Conservation (phyloP, 2,888 invertebrate genomes). For the Luperina testacea region DNA sequence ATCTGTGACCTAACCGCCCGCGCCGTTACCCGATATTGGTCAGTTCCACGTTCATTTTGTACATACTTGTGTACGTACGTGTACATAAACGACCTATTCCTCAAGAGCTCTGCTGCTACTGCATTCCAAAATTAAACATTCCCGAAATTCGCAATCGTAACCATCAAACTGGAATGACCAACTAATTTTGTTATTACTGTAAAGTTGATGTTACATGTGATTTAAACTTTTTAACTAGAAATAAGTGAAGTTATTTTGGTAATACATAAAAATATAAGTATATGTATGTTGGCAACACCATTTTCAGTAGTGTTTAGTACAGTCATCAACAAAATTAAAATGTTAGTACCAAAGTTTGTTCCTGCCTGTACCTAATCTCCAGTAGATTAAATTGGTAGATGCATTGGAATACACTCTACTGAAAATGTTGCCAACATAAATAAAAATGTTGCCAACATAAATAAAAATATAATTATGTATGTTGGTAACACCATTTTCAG, state of each 20-base stretch:
- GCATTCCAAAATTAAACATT: conserved; percentile 20
- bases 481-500: conserved; percentile 2
- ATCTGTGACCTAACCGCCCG: conserved; percentile 38
- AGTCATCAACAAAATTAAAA: background rate
- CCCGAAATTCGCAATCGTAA: conserved; percentile 12
- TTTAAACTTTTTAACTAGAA: background rate
- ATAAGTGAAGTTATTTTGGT: background rate
- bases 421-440: background rate
- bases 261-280: background rate
- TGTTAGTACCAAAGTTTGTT: background rate
- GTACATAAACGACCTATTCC: conserved; percentile 17
- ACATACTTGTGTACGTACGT: background rate
- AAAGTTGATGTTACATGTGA: background rate
- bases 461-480: background rate
- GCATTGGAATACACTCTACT: background rate
- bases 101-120: conserved; percentile 10
- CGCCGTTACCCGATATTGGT: conserved; percentile 21
- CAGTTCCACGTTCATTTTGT: conserved; percentile 10
- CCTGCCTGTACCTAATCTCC: background rate
- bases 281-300: conserved; percentile 11
- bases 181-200: background rate
- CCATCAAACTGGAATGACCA: conserved; percentile 5
- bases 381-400: background rate
- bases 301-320: background rate
- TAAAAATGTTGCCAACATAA: background rate